These are phyloP conservation scores for Cassiopea andromeda DNA, from an alignment of 30 jellyfish, hydroid and myxozoan genomes.

Conservation along the genomic window DNA sequence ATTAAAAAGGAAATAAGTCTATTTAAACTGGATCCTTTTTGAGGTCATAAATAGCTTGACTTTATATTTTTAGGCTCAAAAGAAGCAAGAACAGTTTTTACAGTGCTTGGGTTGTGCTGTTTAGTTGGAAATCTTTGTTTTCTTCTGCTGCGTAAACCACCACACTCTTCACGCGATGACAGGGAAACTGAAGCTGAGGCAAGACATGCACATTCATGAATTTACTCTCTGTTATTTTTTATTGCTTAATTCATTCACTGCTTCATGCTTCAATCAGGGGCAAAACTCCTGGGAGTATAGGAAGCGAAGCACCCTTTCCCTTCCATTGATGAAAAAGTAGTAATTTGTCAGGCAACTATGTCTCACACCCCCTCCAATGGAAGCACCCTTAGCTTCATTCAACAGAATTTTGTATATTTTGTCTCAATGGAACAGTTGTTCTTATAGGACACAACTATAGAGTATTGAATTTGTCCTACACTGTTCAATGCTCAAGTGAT, in stretches of 20 bases:
- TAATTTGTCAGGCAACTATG: too few species aligned
- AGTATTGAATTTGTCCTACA: too few species aligned
- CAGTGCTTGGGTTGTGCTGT: conserved; percentile 78
- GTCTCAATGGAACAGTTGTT: not conserved
- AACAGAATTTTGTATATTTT: not conserved
- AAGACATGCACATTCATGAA: not conserved
- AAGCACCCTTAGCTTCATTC: not conserved
- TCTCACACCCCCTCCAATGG: too few species aligned
- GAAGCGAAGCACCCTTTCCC: too few species aligned
- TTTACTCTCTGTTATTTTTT: not conserved
- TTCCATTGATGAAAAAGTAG: too few species aligned
- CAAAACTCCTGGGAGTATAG: too few species aligned
- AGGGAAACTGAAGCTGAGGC: not conserved
- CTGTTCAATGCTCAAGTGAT: too few species aligned
- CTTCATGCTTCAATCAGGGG: too few species aligned
- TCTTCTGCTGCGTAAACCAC: conserved; percentile 78
- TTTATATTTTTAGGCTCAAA: conserved; percentile 6
- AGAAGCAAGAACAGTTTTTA: conserved; percentile 72
- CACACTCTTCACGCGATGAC: not conserved
- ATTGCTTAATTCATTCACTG: too few species aligned
- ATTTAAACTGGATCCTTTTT: not conserved
- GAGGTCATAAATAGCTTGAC: not conserved
- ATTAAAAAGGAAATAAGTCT: too few species aligned
- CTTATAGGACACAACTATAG: too few species aligned
- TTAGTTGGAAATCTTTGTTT: conserved; percentile 83